Evolutionary conservation across 2,113 vertebrate species (phyloP), one percentile per base, ranked within the genome.

Genomic region (Lepus timidus): DNA sequence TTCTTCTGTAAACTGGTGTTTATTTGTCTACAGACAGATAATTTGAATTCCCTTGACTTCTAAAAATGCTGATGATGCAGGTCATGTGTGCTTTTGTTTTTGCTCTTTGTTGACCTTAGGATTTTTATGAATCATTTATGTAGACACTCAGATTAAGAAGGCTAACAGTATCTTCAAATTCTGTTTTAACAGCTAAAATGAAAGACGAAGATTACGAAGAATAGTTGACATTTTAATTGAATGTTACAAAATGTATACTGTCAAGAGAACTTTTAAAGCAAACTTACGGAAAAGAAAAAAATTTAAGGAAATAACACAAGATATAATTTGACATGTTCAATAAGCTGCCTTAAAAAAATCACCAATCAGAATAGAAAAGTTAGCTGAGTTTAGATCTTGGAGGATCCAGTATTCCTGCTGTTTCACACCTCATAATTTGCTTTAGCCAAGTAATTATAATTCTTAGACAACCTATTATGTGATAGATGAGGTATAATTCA

Each of bases 381-480:
- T 68, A 27, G 31, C 1, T 61, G 31, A 80, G 33, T 87, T 90
- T 73, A 73, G 52, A 83, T 87, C 81, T 78, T 67, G 65, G 29
- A 78, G 44, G 5, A 16, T 4, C 9, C 16, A 90, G 58, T 83
- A 89, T 58, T 81, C 9, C 14, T 76, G 31, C 84, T 93, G 0
- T 80, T 81, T 85, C 49, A 29, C 88, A 78, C 9, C 39, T 44
- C 16, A 31, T 1, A 4, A 23, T 74, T 67, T 85, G 4, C 85
- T 89, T 94, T 58, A 93, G 22, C 14, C 2, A 87, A 20, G 12
- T 74, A 95, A 93, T 33, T 70, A 92, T 13, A 84, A 44, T 52
- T 93, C 88, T 86, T 31, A 85, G 20, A 55, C 39, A 68, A 75
- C 23, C 67, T 78, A 70, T 51, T 92, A 79, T 51, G 9, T 73